Conservation (phyloP, 2,888 invertebrate species). For the Pterostichus niger region DNA sequence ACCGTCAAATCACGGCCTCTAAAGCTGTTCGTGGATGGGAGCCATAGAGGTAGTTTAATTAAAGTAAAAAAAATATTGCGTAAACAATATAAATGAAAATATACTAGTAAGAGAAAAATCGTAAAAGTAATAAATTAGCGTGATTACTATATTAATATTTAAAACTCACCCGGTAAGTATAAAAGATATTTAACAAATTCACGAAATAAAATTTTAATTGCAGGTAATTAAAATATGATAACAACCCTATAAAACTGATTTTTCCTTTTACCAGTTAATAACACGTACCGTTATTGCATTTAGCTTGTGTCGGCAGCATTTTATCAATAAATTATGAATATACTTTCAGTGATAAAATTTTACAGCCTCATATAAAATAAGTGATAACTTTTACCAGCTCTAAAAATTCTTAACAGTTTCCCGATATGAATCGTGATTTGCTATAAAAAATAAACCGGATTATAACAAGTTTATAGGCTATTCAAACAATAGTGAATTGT, state of each 20-base stretch:
- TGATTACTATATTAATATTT: too few relatives aligned
- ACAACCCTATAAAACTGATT: neutral
- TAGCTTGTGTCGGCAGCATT: neutral
- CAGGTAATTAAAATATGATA: constrained; percentile 1
- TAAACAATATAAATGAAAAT: too few relatives aligned
- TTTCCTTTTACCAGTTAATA: neutral
- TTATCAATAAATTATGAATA: constrained; percentile 10
- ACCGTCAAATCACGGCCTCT: too few relatives aligned
- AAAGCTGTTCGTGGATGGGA: too few relatives aligned
- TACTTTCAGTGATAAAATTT: constrained; percentile 18
- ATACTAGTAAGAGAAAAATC: constrained; percentile 4
- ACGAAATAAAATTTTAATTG: neutral
- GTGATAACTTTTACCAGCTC: constrained; percentile 24
- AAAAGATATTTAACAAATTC: neutral
- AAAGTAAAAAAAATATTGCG: too few relatives aligned
- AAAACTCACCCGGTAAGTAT: too few relatives aligned
- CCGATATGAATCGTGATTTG: constrained; percentile 39
- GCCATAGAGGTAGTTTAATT: too few relatives aligned
- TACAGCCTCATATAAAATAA: constrained; percentile 36
- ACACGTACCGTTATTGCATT: neutral
- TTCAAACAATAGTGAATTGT: constrained; percentile 6
- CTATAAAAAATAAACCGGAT: constrained; percentile 26
- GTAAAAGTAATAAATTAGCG: neutral
- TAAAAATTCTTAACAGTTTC: constrained; percentile 32
- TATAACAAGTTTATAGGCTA: constrained; percentile 42